Evolutionary conservation across 2,888 invertebrate species (phyloP), one percentile per base, ranked within the genome.

Genomic region (Torymus tubicola): DNA sequence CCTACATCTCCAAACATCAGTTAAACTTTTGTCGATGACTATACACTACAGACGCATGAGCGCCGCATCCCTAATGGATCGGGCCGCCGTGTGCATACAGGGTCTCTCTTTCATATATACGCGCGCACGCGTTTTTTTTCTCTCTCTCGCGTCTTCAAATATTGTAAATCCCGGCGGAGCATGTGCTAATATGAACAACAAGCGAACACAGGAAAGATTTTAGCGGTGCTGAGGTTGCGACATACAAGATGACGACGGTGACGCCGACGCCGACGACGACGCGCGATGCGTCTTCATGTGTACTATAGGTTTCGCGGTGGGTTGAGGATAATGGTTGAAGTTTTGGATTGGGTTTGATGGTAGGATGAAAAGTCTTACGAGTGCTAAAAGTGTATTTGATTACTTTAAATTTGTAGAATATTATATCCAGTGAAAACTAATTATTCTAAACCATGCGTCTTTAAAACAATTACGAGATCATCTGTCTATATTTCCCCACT

Each of bases 111-210:
- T 61, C n/a, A 24, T 24, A 61, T 16, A 31, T 63, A 18, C 53
- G 13, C 13, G 42, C 18, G 57, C 55, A 11, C 24, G 4, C 18
- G 12, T 18, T 65, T 58, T 68, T 65, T 70, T 70, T 58, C 55
- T 24, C 61, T 13, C 68, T 2, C 24, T n/a, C 31, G 57, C 57
- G 11, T 61, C n/a, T 53, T 60, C 83, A 85, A 86, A 87, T 84
- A 85, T 85, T 86, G 85, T 83, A 83, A 85, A 86, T 84, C 81
- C 79, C 75, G 76, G 50, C 82, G 84, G 83, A 83, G 78, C 82
- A 83, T 85, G 86, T 88, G 89, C 89, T 89, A 89, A 89, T 88
- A 86, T 85, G 89, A 89, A 89, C 87, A 88, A 88, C 88, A 87
- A 89, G 85, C 85, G 86, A 88, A 89, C 89, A 89, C 83, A 87